Evolutionary conservation across 2,888 invertebrate species (phyloP), one percentile per base, ranked within the genome.

Genomic region (Biston stratarius): DNA sequence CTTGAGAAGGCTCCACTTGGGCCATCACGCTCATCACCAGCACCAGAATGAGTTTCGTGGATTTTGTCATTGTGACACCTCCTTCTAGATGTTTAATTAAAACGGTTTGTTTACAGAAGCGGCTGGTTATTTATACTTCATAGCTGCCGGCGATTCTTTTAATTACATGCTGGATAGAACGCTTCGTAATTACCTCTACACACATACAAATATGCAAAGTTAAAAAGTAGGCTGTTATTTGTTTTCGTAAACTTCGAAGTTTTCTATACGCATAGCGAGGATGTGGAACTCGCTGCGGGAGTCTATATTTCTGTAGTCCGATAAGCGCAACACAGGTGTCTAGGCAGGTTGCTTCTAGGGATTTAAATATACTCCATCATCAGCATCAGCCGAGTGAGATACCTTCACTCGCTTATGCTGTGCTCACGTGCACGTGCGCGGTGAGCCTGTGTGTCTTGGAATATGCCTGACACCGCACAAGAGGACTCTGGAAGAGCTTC

Each of bases 1-100:
- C 78, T 36, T 75, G 70, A 0, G 78, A 78, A 0, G 67, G 14
- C 5, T 62, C 59, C 40, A 70, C 72, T 8, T 48, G 55, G 34
- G 63, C n/a, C 6, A 70, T 42, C 49, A 61, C 51, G 12, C 61
- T 34, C 36, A 71, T 69, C 2, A 68, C 10, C 40, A 74, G 44
- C n/a, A 73, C 5, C 8, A 72, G 14, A 0, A 55, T 11, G 38
- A 66, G 24, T 47, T 56, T 57, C 63, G 63, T 68, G 12, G 53
- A 12, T 44, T 52, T 62, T 2, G 48, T 52, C 70, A 71, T 70
- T 1, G n/a, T 70, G 44, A 38, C 51, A 11, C 6, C n/a, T n/a
- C 10, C n/a, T 14, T 49, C 15, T n/a, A 40, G 38, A 52, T 48
- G 24, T 11, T 14, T 15, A 47, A 48, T n/a, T 6, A 42, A 57